phyloP scores from a whole-genome alignment of 2,888 invertebrate genomes.

The Arctia plantaginis region DNA sequence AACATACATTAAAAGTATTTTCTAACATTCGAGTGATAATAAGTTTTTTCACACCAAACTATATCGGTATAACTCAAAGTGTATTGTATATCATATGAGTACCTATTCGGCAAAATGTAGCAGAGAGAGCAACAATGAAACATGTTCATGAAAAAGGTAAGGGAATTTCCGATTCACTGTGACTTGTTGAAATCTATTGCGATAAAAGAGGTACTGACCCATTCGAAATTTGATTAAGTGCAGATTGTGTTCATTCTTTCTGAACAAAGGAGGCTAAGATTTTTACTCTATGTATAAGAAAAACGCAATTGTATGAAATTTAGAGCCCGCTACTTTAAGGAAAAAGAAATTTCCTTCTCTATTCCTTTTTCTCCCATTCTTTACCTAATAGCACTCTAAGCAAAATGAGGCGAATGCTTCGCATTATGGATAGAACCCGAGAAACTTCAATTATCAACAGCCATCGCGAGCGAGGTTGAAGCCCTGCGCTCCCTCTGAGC shows the following conservation, averaged over 20 bases:
- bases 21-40: neutral
- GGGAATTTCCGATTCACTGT: slow-evolving; percentile 12
- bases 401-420: too few relatives aligned
- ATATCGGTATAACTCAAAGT: neutral
- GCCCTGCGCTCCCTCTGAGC: too few relatives aligned
- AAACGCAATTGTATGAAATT: neutral
- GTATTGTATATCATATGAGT: slow-evolving; percentile 6
- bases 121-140: slow-evolving; percentile 6
- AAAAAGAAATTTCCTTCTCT: too few relatives aligned
- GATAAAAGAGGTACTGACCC: slow-evolving; percentile 3
- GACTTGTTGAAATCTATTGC: slow-evolving; percentile 19
- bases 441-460: too few relatives aligned
- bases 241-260: slow-evolving; percentile 7
- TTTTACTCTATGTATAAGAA: slow-evolving; percentile 11
- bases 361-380: too few relatives aligned
- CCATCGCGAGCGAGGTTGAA: too few relatives aligned
- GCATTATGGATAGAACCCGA: too few relatives aligned
- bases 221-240: slow-evolving; percentile 10
- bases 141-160: slow-evolving; percentile 13
- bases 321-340: too few relatives aligned
- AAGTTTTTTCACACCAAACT: neutral
- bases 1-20: neutral
- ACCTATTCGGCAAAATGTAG: slow-evolving; percentile 1
- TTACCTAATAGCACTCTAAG: too few relatives aligned
- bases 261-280: neutral